Base-by-base conservation (phyloP, 2,113 vertebrate genomes). In the Nansenia antarctica region DNA sequence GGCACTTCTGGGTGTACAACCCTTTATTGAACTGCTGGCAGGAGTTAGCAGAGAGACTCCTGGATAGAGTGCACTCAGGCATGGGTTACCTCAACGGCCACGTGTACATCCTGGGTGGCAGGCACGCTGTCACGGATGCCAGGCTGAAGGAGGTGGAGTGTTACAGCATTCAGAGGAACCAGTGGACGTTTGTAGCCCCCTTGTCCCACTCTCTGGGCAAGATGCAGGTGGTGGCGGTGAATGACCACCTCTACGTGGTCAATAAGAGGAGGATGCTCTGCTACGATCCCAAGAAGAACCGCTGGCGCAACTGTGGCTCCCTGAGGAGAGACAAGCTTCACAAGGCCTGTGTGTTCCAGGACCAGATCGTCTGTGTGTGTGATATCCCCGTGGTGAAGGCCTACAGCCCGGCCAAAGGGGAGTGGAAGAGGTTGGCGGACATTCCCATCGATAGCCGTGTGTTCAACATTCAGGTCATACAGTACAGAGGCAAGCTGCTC, bases 331-430 rank as follows among this genome's bases (percentile, higher is more conserved):
- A 92, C 78, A 94, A 95, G 81, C 94, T 95, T 6, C 94, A 95
- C 84, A 94, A 94, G 77, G 94, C 94, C 27, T 96, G 94, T 30
- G 91, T 94, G 55, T 96, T 93, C 71, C 94, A 94, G 70, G 93
- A 96, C 34, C 93, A 96, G 82, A 96, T 96, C 62, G 83, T 94
- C 37, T 96, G 94, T n/a, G 93, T 95, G 69, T 95, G 94, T 1
- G 94, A 95, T 75, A 93, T 94, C 63, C 94, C 94, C 0, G 92
- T 95, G 62, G 92, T 94, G 70, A 96, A 95, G 69, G 94, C 93
- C 52, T 95, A 96, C 83, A 95, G 91, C 65, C 94, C 94, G 3
- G 87, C 90, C 22, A 86, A 89, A 20, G 94, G 94, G 20, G 94
- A 96, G 15, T 96, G 93, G 94, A 89, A 87, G 70, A 80, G 93